Base-by-base conservation (phyloP, 2,888 invertebrate species). In the Zeuzera pyrina region DNA sequence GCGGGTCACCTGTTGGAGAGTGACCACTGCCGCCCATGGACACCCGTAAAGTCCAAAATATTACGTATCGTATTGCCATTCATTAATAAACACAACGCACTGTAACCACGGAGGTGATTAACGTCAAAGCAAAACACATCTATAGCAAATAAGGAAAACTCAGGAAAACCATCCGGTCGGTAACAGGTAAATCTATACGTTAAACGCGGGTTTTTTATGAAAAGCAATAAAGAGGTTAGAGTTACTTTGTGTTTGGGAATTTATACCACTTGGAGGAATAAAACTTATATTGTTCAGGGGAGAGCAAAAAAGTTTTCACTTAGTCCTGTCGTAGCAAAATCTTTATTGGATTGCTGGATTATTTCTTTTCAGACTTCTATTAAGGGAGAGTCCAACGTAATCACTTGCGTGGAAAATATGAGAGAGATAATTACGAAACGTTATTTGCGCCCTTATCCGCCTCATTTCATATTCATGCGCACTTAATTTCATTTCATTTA, bases 241-340 rank as follows among this genome's bases (percentile, higher is more conserved):
- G 73, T 73, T 78, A 81, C 78, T 81, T 79, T 81, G 79, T 79
- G 72, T 78, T 74, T 68, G 77, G 62, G 65, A 79, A 78, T 81
- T 81, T 81, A 81, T 81, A 71, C 77, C 73, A 73, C 71, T 73
- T 69, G 62, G 66, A 69, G 69, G 64, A 77, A 78, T 79, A 78
- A 79, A 79, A 77, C 73, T 81, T 79, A 78, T 78, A 78, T 79
- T 77, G 76, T 73, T 77, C 64, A 63, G 69, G 34, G 67, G 67
- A 68, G 69, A 58, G 66, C 69, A 73, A 72, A 71, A 73, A 77
- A 77, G 76, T 78, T 76, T 79, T 79, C 71, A 74, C 72, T 78
- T 73, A 72, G 68, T 66, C 66, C 66, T 67, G 69, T 67, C 73
- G 72, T 68, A 65, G 68, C 66, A 67, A 66, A 76, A 70, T 74